Evolutionary conservation across 2,888 invertebrate genomes (phyloP), one percentile per base, ranked within the genome.

Genomic region (Caradrina clavipalpis): DNA sequence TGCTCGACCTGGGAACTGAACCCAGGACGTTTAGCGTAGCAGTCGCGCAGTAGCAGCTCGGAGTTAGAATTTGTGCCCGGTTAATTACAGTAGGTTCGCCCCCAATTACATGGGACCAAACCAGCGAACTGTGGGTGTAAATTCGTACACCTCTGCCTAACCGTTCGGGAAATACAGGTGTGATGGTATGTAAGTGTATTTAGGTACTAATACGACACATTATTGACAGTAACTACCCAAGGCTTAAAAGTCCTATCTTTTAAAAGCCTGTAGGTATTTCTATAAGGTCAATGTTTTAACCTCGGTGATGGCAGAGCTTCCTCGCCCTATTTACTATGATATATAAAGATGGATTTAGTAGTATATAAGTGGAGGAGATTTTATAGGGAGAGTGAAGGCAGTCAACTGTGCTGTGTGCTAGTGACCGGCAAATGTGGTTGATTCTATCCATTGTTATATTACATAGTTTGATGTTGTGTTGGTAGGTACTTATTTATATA

Each of bases 381-480:
- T 62, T 71, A 79, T 64, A 74, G 22, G 63, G 65, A 39, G 62
- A 64, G 17, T 53, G 64, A 49, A 65, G 26, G 31, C 81, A 75
- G 60, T 69, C 75, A 69, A 4, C 68, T 67, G 76, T 73, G 19
- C 5, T 21, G 15, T 54, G 35, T 21, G 49, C 61, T 31, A 79
- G 64, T 82, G 83, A 82, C 80, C 83, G 68, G 80, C 15, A 71
- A 82, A 76, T 72, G 63, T 42, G 69, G 63, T 62, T 73, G 55
- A 8, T 61, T 61, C 47, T 61, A 57, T 63, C 51, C 76, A 67
- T 59, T 55, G 62, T 62, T 69, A 59, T 56, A 59, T n/a, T n/a
- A n/a, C n/a, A 56, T 47, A 50, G 59, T 60, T 53, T 67, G 39
- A 50, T 60, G 35, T 59, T 45, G 50, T 56, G 56, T 42, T 42